A percentile compares a stretch with the other conserved stretches of the same genome.
These are phyloP conservation scores for Drosophila rhopaloa DNA, from an alignment of 1,140 invertebrate species.

Conservation along the genomic window DNA sequence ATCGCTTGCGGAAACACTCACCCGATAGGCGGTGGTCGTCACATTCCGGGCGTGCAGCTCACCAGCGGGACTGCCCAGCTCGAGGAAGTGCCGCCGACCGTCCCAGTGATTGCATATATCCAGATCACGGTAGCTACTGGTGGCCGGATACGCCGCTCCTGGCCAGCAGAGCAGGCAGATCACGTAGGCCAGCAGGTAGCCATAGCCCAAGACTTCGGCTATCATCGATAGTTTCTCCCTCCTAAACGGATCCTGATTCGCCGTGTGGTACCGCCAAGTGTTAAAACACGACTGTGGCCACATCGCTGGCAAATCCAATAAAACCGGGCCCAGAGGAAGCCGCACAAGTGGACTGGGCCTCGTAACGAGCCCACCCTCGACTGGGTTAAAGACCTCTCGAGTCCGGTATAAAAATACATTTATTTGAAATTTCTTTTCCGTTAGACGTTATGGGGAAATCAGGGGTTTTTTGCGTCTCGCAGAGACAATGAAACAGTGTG, in stretches of 20 bases:
- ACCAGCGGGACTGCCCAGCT: slow-evolving; percentile 87
- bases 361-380: slow-evolving; percentile 40
- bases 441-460: slow-evolving; percentile 23
- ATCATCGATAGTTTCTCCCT: slow-evolving; percentile 37
- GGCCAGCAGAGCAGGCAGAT: slow-evolving; percentile 46
- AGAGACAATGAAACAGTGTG: slow-evolving; percentile 67
- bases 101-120: slow-evolving; percentile 88
- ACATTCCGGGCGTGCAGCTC: slow-evolving; percentile 86
- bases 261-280: slow-evolving; percentile 36
- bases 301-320: slow-evolving; percentile 68
- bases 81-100: slow-evolving; percentile 87
- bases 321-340: slow-evolving; percentile 56
- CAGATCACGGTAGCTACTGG: slow-evolving; percentile 84
- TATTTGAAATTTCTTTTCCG: slow-evolving; percentile 66
- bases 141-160: slow-evolving; percentile 60
- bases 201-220: slow-evolving; percentile 54
- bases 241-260: slow-evolving; percentile 16
- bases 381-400: slow-evolving; percentile 74
- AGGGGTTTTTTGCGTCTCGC: slow-evolving; percentile 58
- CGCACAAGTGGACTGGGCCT: slow-evolving; percentile 55
- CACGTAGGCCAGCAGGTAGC: slow-evolving; percentile 60
- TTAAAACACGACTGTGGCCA: slow-evolving; percentile 58
- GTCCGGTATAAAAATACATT: slow-evolving; percentile 76
- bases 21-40: slow-evolving; percentile 80
- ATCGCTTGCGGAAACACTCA: slow-evolving; percentile 33